Percentiles rank a stretch among this genome's conserved stretches.
Evolutionary conservation across 2,888 invertebrate species (phyloP).

Genomic region (Sarcophaga caerulescens): DNA sequence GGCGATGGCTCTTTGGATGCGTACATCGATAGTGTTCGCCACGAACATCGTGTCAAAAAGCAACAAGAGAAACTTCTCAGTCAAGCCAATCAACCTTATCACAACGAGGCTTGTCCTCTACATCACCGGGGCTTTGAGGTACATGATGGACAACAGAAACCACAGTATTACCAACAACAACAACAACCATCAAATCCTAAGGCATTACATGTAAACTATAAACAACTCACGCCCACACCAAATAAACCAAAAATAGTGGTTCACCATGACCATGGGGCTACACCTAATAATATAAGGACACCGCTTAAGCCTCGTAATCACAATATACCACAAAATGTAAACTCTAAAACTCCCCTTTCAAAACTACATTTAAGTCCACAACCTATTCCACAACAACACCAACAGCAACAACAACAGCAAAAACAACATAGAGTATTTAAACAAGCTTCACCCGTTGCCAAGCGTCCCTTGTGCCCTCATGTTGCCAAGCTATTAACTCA

Average conservation of each 20-base stretch:
- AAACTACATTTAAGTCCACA: constrained; percentile 29
- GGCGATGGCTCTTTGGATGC: constrained; percentile 60
- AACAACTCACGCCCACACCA: not conserved
- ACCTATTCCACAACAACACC: not conserved
- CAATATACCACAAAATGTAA: constrained; percentile 30
- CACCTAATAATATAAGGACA: constrained; percentile 43
- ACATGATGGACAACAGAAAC: not conserved
- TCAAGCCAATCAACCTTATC: constrained; percentile 25
- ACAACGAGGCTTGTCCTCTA: constrained; percentile 17
- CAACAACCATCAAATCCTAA: not conserved
- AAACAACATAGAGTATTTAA: constrained; percentile 31
- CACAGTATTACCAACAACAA: not conserved
- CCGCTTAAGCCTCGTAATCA: constrained; percentile 49
- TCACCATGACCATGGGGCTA: constrained; percentile 23
- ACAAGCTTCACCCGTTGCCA: constrained; percentile 52
- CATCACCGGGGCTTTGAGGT: constrained; percentile 16
- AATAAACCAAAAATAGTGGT: not conserved
- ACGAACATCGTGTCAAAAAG: constrained; percentile 50
- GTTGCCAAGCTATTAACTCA: constrained; percentile 52
- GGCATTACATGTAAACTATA: too few species aligned
- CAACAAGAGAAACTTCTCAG: constrained; percentile 45
- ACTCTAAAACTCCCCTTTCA: not conserved
- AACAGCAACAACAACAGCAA: not conserved
- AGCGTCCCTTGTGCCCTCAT: constrained; percentile 41
- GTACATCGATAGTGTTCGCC: constrained; percentile 54